Evolutionary conservation across 2,797 vertebrate genomes (phyloP).

Genomic region (Bradypus variegatus): DNA sequence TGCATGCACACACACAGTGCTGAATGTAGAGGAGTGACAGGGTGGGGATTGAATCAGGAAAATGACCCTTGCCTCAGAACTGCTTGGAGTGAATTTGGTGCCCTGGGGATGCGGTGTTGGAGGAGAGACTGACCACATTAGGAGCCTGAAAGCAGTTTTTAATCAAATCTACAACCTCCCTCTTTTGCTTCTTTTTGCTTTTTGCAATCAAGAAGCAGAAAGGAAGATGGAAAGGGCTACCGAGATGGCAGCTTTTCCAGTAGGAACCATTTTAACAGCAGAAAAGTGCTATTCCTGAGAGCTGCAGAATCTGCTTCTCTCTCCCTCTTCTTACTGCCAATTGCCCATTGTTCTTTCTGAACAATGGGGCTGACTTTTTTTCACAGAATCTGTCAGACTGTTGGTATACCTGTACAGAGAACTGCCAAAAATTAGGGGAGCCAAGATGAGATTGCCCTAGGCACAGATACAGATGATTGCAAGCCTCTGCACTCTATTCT

Average conservation of each 20-base stretch:
- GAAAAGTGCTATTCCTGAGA: not conserved
- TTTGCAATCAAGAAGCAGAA: not conserved
- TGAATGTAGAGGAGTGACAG: not conserved
- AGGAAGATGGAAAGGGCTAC: not conserved
- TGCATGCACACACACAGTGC: not conserved
- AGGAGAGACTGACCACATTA: not conserved
- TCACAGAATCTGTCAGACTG: not conserved
- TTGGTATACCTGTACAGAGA: constrained; percentile 17
- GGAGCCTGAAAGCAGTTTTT: not conserved
- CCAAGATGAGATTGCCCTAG: not conserved
- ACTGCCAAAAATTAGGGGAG: not conserved
- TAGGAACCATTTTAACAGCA: not conserved
- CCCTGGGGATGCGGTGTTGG: not conserved
- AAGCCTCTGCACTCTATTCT: fast-evolving
- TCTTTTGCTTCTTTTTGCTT: not conserved
- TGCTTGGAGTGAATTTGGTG: not conserved
- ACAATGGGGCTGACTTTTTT: constrained; percentile 52
- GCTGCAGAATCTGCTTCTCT: not conserved
- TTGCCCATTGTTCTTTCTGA: constrained; percentile 54
- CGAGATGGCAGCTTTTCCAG: not conserved
- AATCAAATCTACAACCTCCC: not conserved
- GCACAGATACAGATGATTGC: not conserved
- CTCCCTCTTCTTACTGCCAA: constrained; percentile 23
- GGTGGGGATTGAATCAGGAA: constrained; percentile 6
- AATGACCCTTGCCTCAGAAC: not conserved